Base-by-base conservation (phyloP, 2,888 invertebrate species). In the Catocala fraxini region DNA sequence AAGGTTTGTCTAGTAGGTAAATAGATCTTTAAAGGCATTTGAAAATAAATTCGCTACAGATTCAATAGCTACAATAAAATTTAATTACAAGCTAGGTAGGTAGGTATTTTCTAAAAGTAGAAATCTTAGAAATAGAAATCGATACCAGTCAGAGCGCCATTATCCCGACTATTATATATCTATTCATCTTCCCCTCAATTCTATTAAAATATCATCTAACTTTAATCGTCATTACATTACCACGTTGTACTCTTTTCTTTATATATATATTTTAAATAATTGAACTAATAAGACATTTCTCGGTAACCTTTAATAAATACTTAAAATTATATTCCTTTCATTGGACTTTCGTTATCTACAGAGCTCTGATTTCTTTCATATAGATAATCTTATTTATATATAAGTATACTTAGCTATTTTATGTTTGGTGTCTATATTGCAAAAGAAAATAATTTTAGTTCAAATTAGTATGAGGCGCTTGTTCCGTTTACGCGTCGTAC, bases 141-240 rank as follows among this genome's bases (percentile, higher is more conserved):
- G 86, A 85, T 70, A 61, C 85, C 84, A 84, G 87, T 82, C 87
- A 88, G 85, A 86, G 57, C 66, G 41, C 66, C 63, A 59, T 73
- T 73, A 80, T 59, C 56, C 71, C 48, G 59, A 67, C 65, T 63
- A 61, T 61, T 51, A 57, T 46, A 46, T 66, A 57, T 53, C 54
- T 69, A 70, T 69, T 48, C 65, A 56, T 63, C 51, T 69, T 68
- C 61, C 71, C 62, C 67, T 68, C 60, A 51, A 46, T 61, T 68
- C 41, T 57, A 53, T 52, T n/a, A 52, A 51, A 49, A 65, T 69
- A 74, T 64, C 51, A 42, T 53, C 53, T 55, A 61, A 43, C 51
- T 46, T 49, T 46, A 48, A 49, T 64, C 49, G 59, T 59, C 51
- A 54, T 64, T 48, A 71, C 33, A 60, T 48, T 63, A 71, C 62